These are phyloP conservation scores for Arctocebus calabarensis DNA, from an alignment of 2,797 vertebrate species.

Conservation along the genomic window DNA sequence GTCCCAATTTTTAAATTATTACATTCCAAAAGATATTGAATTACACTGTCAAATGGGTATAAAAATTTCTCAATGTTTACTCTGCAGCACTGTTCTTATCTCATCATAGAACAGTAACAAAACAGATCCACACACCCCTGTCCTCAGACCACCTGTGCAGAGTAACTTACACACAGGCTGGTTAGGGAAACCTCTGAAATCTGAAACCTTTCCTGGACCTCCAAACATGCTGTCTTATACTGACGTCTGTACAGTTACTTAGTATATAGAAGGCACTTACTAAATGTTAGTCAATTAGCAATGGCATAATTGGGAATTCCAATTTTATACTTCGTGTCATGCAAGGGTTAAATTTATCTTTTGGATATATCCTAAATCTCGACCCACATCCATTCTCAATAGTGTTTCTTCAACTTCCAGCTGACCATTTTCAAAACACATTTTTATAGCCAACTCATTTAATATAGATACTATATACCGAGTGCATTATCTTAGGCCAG, in stretches of 20 bases:
- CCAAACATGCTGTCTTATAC: background rate
- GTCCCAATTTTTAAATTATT: background rate
- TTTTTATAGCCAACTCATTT: background rate
- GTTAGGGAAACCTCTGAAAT: background rate
- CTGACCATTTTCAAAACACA: background rate
- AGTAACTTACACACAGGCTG: background rate
- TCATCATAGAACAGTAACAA: background rate
- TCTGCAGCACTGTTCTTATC: background rate
- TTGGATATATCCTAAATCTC: background rate
- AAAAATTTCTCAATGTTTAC: slow-evolving; percentile 3
- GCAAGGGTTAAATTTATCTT: background rate
- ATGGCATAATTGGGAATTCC: background rate
- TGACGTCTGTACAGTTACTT: background rate
- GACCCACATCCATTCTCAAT: background rate
- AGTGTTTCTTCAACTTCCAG: background rate
- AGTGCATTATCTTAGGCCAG: background rate
- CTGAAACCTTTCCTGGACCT: background rate
- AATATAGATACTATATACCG: background rate
- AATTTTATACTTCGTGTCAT: background rate
- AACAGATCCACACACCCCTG: background rate
- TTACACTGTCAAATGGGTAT: background rate
- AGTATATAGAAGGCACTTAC: background rate
- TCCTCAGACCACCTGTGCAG: background rate
- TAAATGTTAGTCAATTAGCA: background rate
- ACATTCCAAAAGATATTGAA: background rate